Evolutionary conservation across 1,140 invertebrate species (phyloP), one percentile per base, ranked within the genome.

Genomic region (Pseudomyrmex sp.): DNA sequence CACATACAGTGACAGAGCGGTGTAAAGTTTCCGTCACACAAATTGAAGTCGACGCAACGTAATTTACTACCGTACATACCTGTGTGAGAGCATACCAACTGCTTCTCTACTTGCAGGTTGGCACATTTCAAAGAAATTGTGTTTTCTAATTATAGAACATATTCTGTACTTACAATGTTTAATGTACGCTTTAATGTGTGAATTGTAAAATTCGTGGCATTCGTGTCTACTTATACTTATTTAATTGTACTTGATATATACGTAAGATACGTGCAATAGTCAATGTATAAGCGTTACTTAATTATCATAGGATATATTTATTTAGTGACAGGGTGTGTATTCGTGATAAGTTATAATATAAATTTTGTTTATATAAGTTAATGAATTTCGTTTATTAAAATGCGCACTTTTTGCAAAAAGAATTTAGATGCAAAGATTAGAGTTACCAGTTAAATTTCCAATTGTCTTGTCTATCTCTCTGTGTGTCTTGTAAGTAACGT

Each of bases 141-240:
- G 12, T 75, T 52, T 75, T 26, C 13, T n/a, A 35, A 12, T 44
- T 8, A 2, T 70, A 35, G 5, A 35, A 35, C 35, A 35, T 18
- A 18, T 35, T 35, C 35, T 35, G 35, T 35, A 35, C 5, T 35
- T 35, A 35, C 35, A 35, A 35, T 35, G 35, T 35, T 35, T 35
- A 5, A 7, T 35, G 4, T 35, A 35, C 35, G 35, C 35, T 1
- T 35, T 18, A 18, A 5, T 35, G 35, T 35, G 35, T 35, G 35
- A 35, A 35, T 35, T 35, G 35, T 35, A 35, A 35, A 35, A 35
- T 35, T 35, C 35, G 35, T 7, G 35, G 35, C 35, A 7, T 46
- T 26, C 26, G 20, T 9, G 20, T 63, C 65, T 56, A 23, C 10
- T 56, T 62, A 35, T 79, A 59, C 44, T 72, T 80, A 80, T 44